These are phyloP conservation scores for Liolophura sinensis DNA, from an alignment of 1,140 invertebrate species.

Conservation along the genomic window DNA sequence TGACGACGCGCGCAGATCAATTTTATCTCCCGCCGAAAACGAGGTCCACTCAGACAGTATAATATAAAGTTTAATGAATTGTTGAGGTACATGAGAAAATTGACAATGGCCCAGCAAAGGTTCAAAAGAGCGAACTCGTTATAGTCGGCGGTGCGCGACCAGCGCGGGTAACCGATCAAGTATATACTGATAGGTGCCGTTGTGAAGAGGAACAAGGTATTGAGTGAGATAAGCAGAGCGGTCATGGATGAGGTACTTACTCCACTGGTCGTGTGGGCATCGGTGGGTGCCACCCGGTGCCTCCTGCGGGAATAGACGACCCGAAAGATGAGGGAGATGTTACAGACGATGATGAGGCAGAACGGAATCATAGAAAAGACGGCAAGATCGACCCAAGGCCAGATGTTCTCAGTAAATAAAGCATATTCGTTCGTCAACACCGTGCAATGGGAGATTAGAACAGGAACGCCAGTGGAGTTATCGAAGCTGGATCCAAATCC, in stretches of 20 bases:
- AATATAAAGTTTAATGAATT: constrained; percentile 7
- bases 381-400: constrained; percentile 52
- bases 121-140: not conserved
- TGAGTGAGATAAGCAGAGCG: constrained; percentile 2
- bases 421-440: too few relatives aligned
- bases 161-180: not conserved
- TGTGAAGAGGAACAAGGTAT: not conserved
- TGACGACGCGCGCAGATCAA: too few relatives aligned
- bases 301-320: constrained; percentile 20
- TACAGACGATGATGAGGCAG: constrained; percentile 38
- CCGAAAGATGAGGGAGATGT: constrained; percentile 37
- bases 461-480: too few relatives aligned
- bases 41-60: constrained; percentile 3
- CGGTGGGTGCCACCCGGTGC: too few relatives aligned
- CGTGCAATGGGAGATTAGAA: too few relatives aligned
- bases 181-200: constrained; percentile 5
- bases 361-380: constrained; percentile 48
- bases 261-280: too few relatives aligned
- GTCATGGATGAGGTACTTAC: constrained; percentile 4
- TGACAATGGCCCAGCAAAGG: not conserved
- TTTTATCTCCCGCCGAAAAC: constrained; percentile 1
- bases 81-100: constrained; percentile 6
- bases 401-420: constrained; percentile 28
- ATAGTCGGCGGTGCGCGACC: too few relatives aligned
- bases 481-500: too few relatives aligned